Evolutionary conservation across 1,140 invertebrate species (phyloP).

Genomic region (Sinonovacula constricta): DNA sequence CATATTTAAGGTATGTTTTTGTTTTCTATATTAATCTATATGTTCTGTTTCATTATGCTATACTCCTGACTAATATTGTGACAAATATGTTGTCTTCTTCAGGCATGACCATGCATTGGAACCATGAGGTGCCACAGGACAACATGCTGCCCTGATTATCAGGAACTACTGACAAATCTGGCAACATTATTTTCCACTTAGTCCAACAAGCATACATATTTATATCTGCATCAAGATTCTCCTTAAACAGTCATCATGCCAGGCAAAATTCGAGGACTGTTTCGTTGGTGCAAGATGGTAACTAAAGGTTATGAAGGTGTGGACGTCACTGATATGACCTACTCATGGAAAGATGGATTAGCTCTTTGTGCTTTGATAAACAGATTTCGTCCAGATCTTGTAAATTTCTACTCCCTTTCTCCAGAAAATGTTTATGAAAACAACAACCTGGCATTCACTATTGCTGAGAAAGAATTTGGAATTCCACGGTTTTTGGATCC

Average conservation of each 20-base stretch:
- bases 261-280: slow-evolving; percentile 40
- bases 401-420: slow-evolving; percentile 75
- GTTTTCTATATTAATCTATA: too few relatives aligned
- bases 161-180: too few relatives aligned
- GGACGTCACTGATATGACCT: slow-evolving; percentile 92
- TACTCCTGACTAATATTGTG: too few relatives aligned
- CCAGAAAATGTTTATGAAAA: slow-evolving; percentile 36
- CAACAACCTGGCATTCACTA: slow-evolving; percentile 39
- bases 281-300: slow-evolving; percentile 92
- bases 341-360: slow-evolving; percentile 94
- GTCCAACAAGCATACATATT: neutral
- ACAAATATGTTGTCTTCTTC: too few relatives aligned
- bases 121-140: too few relatives aligned
- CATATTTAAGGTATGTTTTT: too few relatives aligned
- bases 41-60: too few relatives aligned
- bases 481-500: slow-evolving; percentile 36
- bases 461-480: slow-evolving; percentile 43
- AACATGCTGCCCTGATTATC: too few relatives aligned
- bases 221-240: neutral
- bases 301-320: slow-evolving; percentile 91
- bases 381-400: slow-evolving; percentile 94
- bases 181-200: neutral
- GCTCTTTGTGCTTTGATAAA: slow-evolving; percentile 97
- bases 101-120: too few relatives aligned
- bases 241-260: slow-evolving; percentile 24